A percentile compares a stretch with the other conserved stretches of the same genome.
These are phyloP conservation scores for Sphaerophoria rueppellii DNA, from an alignment of 2,888 invertebrate species.

Conservation along the genomic window DNA sequence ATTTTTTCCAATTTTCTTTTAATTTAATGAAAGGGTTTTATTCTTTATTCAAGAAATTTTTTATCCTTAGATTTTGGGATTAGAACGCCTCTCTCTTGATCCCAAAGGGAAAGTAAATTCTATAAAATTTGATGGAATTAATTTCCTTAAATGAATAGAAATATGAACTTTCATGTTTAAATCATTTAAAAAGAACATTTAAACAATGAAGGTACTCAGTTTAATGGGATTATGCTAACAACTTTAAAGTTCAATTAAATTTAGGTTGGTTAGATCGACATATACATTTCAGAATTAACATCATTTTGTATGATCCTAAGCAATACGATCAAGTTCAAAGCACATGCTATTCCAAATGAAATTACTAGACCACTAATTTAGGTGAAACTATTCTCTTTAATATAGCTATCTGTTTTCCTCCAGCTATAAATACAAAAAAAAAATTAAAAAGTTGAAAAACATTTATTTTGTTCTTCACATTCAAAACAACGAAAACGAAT, in stretches of 20 bases:
- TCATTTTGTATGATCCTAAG: conserved; percentile 10
- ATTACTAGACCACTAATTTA: conserved; percentile 15
- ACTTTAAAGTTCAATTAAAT: neutral
- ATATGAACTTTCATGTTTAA: conserved; percentile 8
- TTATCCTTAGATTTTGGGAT: too few relatives aligned
- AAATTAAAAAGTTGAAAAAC: neutral
- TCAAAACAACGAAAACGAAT: conserved; percentile 6
- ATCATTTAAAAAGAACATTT: conserved; percentile 11
- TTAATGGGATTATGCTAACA: neutral
- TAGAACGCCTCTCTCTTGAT: too few relatives aligned
- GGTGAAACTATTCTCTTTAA: neutral
- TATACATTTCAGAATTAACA: conserved; percentile 1
- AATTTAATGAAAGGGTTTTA: too few relatives aligned
- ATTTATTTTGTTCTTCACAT: neutral
- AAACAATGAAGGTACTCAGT: too few relatives aligned
- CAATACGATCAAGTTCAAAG: neutral
- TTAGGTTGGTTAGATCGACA: neutral
- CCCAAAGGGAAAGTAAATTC: too few relatives aligned
- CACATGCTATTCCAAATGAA: neutral
- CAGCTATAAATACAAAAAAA: neutral
- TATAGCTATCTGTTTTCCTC: neutral
- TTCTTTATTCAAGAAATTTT: neutral
- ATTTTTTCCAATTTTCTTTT: too few relatives aligned
- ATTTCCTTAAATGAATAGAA: neutral
- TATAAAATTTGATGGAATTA: neutral